Evolutionary conservation across 2,113 vertebrate species (phyloP), one percentile per base, ranked within the genome.

Genomic region (Lepus europaeus): DNA sequence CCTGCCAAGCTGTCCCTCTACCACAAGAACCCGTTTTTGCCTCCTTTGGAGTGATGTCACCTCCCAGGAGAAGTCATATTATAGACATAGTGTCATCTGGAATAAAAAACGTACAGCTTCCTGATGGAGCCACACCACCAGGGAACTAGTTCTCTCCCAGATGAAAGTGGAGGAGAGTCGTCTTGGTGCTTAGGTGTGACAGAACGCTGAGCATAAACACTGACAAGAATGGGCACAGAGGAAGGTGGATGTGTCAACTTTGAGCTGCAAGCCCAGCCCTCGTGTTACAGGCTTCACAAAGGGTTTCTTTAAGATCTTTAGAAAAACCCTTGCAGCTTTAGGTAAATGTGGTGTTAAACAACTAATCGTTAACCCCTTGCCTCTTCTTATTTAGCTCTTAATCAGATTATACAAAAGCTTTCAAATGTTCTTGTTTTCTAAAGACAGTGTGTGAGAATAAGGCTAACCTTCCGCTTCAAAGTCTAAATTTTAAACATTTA

Each of bases 371-470:
- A 94, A 94, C 89, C 63, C 87, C 83, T 95, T 27, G 78, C 93
- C 78, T 94, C 95, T 95, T 93, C 36, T 80, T 91, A 84, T 81
- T 96, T 63, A 93, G 66, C 39, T 70, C 84, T 87, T 94, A 91
- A 91, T 96, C 93, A 93, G 89, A 96, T 92, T 91, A 95, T 91
- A 95, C 76, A 80, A 91, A 93, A 80, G 59, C 84, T 91, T 89
- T 89, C 94, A 93, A 73, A 95, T 63, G n/a, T n/a, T 90, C 61
- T 87, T 79, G 51, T 25, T 93, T 87, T 92, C 80, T 89, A 90
- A 77, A 9, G 80, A 83, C 80, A 81, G 25, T 49, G 31, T 93
- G 66, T 80, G 66, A 91, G 3, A n/a, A 61, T 66, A 61, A 85
- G 74, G 20, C 73, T 90, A 91, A 94, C 49, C n/a, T 51, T 45